Percentiles rank a stretch among this genome's conserved stretches.
Evolutionary conservation across 1,140 invertebrate species (phyloP).

Genomic region (Drosophila funebris): DNA sequence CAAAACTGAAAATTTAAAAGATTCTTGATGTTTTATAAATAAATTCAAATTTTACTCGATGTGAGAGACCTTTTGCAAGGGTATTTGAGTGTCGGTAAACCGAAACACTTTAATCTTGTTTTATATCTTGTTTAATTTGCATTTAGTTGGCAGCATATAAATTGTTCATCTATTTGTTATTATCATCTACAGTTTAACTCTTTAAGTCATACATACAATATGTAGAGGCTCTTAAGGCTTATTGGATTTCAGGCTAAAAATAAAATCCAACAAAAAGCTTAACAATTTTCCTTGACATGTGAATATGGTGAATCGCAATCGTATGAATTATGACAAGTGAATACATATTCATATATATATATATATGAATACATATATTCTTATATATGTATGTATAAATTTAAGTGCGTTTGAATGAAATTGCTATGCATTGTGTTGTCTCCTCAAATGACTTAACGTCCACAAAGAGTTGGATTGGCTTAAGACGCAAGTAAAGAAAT

Average conservation of each 20-base stretch:
- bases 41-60: too few species aligned
- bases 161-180: not conserved
- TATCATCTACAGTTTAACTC: not conserved
- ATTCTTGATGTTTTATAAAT: too few species aligned
- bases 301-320: not conserved
- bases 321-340: not conserved
- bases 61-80: not conserved
- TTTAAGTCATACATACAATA: not conserved
- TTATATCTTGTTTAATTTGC: not conserved
- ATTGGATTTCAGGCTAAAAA: too few species aligned
- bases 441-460: not conserved
- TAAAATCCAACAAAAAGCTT: not conserved
- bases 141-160: slow-evolving; percentile 5
- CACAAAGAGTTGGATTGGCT: not conserved
- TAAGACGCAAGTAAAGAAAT: not conserved
- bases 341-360: too few species aligned
- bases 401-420: not conserved
- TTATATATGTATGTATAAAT: too few species aligned
- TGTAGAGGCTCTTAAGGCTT: too few species aligned
- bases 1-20: too few species aligned
- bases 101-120: not conserved
- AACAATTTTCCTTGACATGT: not conserved
- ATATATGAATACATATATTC: too few species aligned
- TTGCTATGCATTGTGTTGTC: not conserved
- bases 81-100: not conserved